These are phyloP conservation scores for Polydrusus cervinus DNA, from an alignment of 2,888 invertebrate genomes.

Conservation along the genomic window DNA sequence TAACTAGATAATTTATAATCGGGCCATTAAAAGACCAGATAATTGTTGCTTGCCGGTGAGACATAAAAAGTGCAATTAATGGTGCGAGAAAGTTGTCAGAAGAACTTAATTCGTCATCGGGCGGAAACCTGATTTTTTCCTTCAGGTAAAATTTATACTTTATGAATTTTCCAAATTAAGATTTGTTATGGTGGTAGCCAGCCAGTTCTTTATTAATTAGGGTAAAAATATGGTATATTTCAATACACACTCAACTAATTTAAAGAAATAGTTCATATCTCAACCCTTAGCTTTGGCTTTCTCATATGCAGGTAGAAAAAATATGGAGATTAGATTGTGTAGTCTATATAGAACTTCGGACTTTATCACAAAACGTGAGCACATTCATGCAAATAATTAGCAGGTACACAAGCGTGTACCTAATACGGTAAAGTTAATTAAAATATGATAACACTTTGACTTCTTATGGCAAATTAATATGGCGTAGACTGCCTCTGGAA, in stretches of 20 bases:
- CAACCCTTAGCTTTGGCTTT: too few relatives aligned
- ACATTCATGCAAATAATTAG: not conserved
- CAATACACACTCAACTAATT: too few relatives aligned
- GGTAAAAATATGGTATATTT: too few relatives aligned
- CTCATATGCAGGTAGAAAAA: too few relatives aligned
- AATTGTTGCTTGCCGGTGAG: constrained; percentile 25
- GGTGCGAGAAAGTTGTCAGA: constrained; percentile 30
- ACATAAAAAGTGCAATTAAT: constrained; percentile 25
- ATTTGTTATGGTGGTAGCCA: too few relatives aligned
- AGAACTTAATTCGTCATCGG: constrained; percentile 19
- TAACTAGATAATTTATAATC: constrained; percentile 28
- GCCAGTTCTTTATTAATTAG: too few relatives aligned
- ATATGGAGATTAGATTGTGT: too few relatives aligned
- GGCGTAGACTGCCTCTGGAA: constrained; percentile 5
- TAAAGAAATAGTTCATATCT: too few relatives aligned
- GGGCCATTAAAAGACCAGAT: not conserved
- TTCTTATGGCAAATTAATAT: not conserved
- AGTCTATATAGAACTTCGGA: too few relatives aligned
- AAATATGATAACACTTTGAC: not conserved
- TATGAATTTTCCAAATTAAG: too few relatives aligned
- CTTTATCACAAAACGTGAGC: too few relatives aligned
- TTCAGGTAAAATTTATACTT: not conserved
- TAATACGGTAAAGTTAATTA: constrained; percentile 9
- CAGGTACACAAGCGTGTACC: not conserved
- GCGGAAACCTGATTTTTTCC: constrained; percentile 10